These are phyloP conservation scores for Garrulus glandarius DNA, from an alignment of 2,797 vertebrate species.

Conservation along the genomic window DNA sequence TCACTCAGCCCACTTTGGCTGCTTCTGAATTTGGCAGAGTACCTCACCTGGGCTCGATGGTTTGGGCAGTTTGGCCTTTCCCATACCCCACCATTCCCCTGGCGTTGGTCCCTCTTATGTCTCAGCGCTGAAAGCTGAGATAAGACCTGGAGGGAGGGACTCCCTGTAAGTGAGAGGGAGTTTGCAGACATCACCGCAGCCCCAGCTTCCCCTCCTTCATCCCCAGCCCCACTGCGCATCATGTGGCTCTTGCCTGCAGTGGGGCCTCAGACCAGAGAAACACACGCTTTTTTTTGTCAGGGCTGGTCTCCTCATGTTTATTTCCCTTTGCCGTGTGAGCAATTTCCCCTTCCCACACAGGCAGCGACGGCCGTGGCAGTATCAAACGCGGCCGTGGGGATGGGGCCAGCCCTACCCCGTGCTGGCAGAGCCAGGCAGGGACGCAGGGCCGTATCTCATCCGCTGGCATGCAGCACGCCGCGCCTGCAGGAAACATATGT, in stretches of 20 bases:
- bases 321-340: slow-evolving; percentile 31
- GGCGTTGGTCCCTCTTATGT: not conserved
- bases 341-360: slow-evolving; percentile 49
- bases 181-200: not conserved
- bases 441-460: slow-evolving; percentile 22
- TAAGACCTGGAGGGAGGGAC: not conserved
- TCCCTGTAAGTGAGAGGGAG: not conserved
- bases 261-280: not conserved
- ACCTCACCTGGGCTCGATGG: rapidly evolving
- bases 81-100: rapidly evolving
- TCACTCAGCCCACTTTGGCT: not conserved
- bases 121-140: not conserved
- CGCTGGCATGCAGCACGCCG: slow-evolving; percentile 22
- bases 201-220: not conserved
- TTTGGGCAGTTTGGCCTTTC: not conserved
- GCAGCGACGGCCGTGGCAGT: not conserved
- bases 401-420: not conserved
- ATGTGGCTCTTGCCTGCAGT: not conserved
- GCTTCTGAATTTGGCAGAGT: not conserved
- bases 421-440: not conserved
- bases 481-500: slow-evolving; percentile 69
- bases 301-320: slow-evolving; percentile 43
- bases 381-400: not conserved
- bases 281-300: not conserved
- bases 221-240: not conserved